These are phyloP conservation scores for Neoascia interrupta DNA, from an alignment of 2,888 invertebrate species.

Conservation along the genomic window DNA sequence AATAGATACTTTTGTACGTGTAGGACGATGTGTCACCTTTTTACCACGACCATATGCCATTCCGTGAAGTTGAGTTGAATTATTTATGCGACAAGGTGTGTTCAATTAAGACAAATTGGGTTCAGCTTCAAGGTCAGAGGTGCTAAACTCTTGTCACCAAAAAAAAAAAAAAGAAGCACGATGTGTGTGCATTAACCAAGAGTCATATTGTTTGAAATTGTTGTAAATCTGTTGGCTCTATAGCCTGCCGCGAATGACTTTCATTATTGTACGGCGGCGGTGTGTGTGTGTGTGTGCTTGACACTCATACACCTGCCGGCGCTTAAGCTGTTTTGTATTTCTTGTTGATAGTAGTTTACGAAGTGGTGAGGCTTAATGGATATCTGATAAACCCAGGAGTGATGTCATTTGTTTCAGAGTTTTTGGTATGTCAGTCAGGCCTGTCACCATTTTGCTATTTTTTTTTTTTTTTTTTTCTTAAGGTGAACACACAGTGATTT, in stretches of 20 bases:
- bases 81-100: constrained; percentile 58
- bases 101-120: constrained; percentile 65
- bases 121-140: constrained; percentile 53
- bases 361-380: too few species aligned
- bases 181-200: too few species aligned
- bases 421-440: background rate
- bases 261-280: too few species aligned
- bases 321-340: too few species aligned
- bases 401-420: background rate
- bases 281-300: too few species aligned
- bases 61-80: constrained; percentile 28
- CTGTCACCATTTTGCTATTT: background rate
- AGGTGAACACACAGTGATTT: too few species aligned
- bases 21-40: constrained; percentile 38
- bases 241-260: too few species aligned
- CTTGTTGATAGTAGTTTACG: too few species aligned
- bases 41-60: constrained; percentile 35
- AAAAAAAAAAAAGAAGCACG: too few species aligned
- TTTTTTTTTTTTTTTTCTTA: background rate
- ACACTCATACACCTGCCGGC: too few species aligned
- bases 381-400: too few species aligned
- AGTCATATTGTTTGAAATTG: background rate
- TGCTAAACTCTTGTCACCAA: constrained; percentile 35
- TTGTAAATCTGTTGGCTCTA: too few species aligned
- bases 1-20: constrained; percentile 1